Evolutionary conservation across 2,888 invertebrate genomes (phyloP).

Genomic region (Eupithecia insigniata): DNA sequence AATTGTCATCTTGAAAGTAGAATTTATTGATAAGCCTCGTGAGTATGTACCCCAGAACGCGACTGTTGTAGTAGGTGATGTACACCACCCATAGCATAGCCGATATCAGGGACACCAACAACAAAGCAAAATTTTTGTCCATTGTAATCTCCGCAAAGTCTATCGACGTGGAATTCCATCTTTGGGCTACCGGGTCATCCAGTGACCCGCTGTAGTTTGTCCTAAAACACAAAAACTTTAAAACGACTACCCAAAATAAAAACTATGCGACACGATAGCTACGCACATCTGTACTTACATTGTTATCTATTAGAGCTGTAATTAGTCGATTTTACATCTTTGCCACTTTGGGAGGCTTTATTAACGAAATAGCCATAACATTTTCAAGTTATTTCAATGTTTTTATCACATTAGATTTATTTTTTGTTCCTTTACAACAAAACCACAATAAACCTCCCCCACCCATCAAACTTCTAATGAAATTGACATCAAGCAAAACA

Average conservation of each 20-base stretch:
- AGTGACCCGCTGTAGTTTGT: constrained; percentile 64
- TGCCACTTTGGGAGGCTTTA: constrained; percentile 49
- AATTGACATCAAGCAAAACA: background rate
- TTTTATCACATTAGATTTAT: constrained; percentile 36
- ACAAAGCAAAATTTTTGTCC: constrained; percentile 90
- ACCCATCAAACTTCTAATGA: background rate
- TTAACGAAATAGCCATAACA: constrained; percentile 52
- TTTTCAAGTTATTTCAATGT: constrained; percentile 58
- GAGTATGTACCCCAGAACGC: constrained; percentile 94
- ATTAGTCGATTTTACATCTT: constrained; percentile 68
- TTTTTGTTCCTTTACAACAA: background rate
- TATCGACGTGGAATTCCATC: constrained; percentile 86
- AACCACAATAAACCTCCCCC: background rate
- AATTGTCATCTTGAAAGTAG: constrained; percentile 92
- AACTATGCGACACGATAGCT: constrained; percentile 53
- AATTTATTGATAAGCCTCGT: constrained; percentile 95
- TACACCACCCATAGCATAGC: constrained; percentile 96
- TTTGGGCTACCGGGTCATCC: constrained; percentile 70
- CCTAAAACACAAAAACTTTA: constrained; percentile 57
- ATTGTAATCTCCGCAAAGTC: constrained; percentile 87
- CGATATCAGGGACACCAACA: constrained; percentile 91
- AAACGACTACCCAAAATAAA: constrained; percentile 52
- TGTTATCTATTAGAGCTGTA: constrained; percentile 50
- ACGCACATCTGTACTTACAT: constrained; percentile 70
- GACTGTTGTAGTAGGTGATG: constrained; percentile 96